phyloP scores from a whole-genome alignment of 2,113 vertebrate genomes.

The Actinemys pallida region DNA sequence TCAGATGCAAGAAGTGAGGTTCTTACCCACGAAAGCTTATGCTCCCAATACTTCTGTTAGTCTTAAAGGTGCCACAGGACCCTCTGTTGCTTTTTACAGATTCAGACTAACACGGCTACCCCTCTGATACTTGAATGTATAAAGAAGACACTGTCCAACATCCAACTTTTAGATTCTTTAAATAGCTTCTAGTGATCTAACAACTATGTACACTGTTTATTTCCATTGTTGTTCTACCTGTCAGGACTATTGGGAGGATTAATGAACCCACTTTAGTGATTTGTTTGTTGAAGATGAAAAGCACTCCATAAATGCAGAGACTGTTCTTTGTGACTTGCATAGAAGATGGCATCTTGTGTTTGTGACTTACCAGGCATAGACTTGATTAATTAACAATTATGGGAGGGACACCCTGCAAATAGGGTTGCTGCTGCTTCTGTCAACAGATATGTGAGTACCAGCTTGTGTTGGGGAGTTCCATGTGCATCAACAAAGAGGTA shows the following conservation, averaged over 20 bases:
- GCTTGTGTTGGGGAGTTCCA: not conserved
- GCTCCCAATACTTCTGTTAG: too few species aligned
- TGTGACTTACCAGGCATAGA: not conserved
- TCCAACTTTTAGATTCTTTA: not conserved
- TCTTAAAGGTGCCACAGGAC: too few species aligned
- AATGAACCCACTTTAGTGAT: accelerated
- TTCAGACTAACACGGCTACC: too few species aligned
- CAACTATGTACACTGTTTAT: not conserved
- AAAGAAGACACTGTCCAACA: not conserved
- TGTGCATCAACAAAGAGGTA: not conserved
- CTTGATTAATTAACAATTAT: not conserved
- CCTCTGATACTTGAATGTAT: too few species aligned
- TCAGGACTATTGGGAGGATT: not conserved
- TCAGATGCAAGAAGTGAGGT: too few species aligned
- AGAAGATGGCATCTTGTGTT: not conserved
- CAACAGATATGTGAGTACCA: not conserved
- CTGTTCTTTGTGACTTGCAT: not conserved
- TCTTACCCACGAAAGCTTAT: too few species aligned
- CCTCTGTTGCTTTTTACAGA: too few species aligned
- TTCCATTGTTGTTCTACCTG: not conserved
- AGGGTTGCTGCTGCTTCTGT: not conserved
- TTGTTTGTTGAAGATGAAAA: not conserved
- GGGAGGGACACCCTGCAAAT: not conserved
- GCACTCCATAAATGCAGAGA: not conserved
- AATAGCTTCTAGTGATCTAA: not conserved